Conservation (phyloP, 2,888 invertebrate species). For the Melinaea marsaeus region DNA sequence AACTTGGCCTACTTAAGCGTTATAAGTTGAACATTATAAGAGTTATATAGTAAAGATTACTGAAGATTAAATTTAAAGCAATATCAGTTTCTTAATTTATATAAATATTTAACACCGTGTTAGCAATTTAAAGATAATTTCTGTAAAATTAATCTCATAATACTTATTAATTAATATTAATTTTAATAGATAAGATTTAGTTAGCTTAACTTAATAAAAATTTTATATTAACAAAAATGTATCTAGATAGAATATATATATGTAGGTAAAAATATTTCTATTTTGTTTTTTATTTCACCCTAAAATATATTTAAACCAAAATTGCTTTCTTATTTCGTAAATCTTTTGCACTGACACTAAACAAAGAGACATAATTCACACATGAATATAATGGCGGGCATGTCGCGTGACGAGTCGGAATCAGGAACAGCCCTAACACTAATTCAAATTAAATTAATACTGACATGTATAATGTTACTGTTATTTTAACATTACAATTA, state of each 20-base stretch:
- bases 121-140: background rate
- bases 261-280: background rate
- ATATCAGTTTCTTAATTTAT: background rate
- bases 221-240: too few species aligned
- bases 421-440: background rate
- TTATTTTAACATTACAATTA: too few species aligned
- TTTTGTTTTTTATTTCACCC: conserved; percentile 8
- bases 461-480: too few species aligned
- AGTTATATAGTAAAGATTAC: background rate
- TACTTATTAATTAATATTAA: too few species aligned
- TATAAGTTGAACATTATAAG: conserved; percentile 3
- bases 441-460: too few species aligned
- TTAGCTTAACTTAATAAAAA: too few species aligned
- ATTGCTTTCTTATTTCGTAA: conserved; percentile 33
- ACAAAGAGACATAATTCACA: conserved; percentile 52
- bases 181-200: too few species aligned
- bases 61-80: conserved; percentile 4
- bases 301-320: conserved; percentile 8
- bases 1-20: conserved; percentile 15
- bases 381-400: conserved; percentile 28
- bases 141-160: background rate
- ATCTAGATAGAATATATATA: too few species aligned
- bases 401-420: conserved; percentile 14
- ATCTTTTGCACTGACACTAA: conserved; percentile 37
- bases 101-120: background rate